These are phyloP conservation scores for Pangasius djambal DNA, from an alignment of 2,797 vertebrate genomes.

Conservation along the genomic window DNA sequence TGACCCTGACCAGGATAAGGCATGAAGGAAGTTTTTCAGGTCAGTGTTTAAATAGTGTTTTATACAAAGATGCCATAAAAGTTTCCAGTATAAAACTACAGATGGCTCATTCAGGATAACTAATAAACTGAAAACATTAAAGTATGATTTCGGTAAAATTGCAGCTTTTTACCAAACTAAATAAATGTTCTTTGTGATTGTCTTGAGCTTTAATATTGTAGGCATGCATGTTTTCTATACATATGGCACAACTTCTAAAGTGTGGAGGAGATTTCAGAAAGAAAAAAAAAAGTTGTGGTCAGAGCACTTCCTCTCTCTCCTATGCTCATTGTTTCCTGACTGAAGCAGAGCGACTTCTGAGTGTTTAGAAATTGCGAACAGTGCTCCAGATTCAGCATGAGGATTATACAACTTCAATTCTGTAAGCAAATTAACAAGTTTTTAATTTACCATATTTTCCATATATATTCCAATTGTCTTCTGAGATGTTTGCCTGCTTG, in stretches of 20 bases:
- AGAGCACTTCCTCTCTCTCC: neutral
- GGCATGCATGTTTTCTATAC: too few relatives aligned
- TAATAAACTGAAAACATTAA: too few relatives aligned
- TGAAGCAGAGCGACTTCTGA: neutral
- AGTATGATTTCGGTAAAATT: neutral
- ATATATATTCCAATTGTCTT: too few relatives aligned
- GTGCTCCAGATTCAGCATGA: neutral
- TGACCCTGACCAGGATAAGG: neutral
- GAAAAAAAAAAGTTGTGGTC: neutral
- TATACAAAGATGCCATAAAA: too few relatives aligned
- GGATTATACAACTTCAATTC: neutral
- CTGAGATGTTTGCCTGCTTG: neutral
- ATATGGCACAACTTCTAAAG: too few relatives aligned
- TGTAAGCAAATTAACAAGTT: neutral
- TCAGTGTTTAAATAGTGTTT: too few relatives aligned
- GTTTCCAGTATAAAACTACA: too few relatives aligned
- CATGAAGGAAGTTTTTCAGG: neutral
- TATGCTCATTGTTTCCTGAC: neutral
- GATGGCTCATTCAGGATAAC: neutral
- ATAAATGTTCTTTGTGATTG: neutral
- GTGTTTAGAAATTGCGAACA: neutral
- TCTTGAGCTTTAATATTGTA: neutral
- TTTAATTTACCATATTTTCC: neutral
- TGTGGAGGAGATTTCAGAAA: neutral
- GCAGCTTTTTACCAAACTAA: neutral